Evolutionary conservation across 2,113 vertebrate genomes (phyloP), one percentile per base, ranked within the genome.

Genomic region (Tyto alba): DNA sequence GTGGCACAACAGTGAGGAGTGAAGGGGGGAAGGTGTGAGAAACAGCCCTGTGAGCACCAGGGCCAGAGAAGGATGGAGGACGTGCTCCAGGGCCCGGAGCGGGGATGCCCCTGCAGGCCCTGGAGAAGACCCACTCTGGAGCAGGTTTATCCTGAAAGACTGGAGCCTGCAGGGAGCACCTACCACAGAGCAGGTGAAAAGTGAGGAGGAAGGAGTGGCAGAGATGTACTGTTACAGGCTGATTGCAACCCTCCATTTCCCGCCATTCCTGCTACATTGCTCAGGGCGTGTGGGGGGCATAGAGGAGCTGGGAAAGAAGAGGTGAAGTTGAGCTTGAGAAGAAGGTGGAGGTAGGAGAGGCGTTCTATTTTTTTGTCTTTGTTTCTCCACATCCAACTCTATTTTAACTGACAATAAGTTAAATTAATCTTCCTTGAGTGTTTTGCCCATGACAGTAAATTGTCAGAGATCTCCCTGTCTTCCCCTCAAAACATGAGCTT

Each of bases 271-370:
- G 7, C 38, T 72, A 36, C 12, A 2, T 22, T 0, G 3, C n/a
- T 27, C 2, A 0, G 18, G 2, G 10, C 0, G 9, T 16, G 10
- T 4, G 9, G 3, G 11, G 10, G 32, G 2, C 15, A 7, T 13
- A 9, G 27, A 23, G 34, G 63, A 68, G 20, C 2, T 76, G 34
- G 47, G 40, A 76, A 17, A 25, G 40, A 11, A 43, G 50, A 25
- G 38, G 8, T 52, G 16, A 48, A 55, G 20, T 17, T 29, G 47
- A 38, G 43, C 17, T 32, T 11, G 12, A 68, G 62, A 12, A 40
- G 36, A 25, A 12, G 12, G 20, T 5, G n/a, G n/a, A n/a, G n/a
- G n/a, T n/a, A n/a, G 10, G 19, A 57, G 36, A 64, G 12, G 13
- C 26, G 29, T 47, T 47, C 40, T 30, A 21, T 29, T 29, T 17